A percentile compares a stretch with the other conserved stretches of the same genome.
Conservation (phyloP, 2,888 invertebrate genomes). For the Dascillus cervinus region DNA sequence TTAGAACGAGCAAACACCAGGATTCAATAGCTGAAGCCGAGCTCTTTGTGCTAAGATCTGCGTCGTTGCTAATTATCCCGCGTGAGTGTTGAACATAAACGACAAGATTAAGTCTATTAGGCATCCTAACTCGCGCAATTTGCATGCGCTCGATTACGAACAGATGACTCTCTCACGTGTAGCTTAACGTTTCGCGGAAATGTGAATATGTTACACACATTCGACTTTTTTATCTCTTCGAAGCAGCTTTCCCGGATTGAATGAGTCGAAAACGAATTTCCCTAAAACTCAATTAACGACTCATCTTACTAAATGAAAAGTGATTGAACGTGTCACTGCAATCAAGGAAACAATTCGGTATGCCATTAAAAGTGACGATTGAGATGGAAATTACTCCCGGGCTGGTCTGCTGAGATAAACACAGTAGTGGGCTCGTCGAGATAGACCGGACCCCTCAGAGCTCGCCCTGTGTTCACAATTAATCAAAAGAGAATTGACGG, state of each 20-base stretch:
- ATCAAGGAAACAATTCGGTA: slow-evolving; percentile 43
- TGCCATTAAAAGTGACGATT: slow-evolving; percentile 45
- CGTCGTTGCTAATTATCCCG: slow-evolving; percentile 42
- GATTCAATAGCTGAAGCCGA: slow-evolving; percentile 36
- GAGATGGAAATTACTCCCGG: slow-evolving; percentile 45
- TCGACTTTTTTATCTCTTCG: slow-evolving; percentile 24
- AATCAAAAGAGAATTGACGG: slow-evolving; percentile 44
- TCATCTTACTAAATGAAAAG: slow-evolving; percentile 45
- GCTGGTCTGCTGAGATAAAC: slow-evolving; percentile 44
- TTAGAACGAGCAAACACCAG: slow-evolving; percentile 41
- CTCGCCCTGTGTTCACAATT: slow-evolving; percentile 39
- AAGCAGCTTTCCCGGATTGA: background rate
- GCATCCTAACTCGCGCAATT: slow-evolving; percentile 43
- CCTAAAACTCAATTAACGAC: slow-evolving; percentile 43
- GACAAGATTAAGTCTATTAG: slow-evolving; percentile 46
- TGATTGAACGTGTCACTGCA: slow-evolving; percentile 44
- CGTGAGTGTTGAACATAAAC: slow-evolving; percentile 44
- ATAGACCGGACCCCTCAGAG: slow-evolving; percentile 29
- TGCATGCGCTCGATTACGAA: slow-evolving; percentile 35
- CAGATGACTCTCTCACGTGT: slow-evolving; percentile 27
- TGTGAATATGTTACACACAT: slow-evolving; percentile 22
- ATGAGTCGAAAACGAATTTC: slow-evolving; percentile 12
- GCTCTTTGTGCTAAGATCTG: slow-evolving; percentile 36
- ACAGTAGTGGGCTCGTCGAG: slow-evolving; percentile 32
- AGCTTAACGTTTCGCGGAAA: slow-evolving; percentile 24